Percentiles rank a stretch among this genome's conserved stretches.
Evolutionary conservation across 2,797 vertebrate species (phyloP).

Genomic region (Dicrostonyx torquatus): DNA sequence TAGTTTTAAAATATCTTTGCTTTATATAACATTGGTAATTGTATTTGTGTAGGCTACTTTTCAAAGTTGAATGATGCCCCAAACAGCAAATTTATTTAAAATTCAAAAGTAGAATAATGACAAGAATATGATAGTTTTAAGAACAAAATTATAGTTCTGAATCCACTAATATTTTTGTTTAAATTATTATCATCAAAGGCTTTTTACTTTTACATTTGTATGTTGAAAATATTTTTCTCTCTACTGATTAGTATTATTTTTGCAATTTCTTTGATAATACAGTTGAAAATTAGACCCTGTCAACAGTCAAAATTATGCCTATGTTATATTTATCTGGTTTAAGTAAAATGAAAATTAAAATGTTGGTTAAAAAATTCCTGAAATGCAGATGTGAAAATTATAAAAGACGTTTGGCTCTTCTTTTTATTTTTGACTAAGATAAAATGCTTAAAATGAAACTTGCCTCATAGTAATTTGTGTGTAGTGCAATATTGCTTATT

Average conservation of each 20-base stretch:
- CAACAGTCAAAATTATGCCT: neutral
- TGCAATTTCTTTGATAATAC: neutral
- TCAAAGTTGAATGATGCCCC: neutral
- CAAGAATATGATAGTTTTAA: neutral
- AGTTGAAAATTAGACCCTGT: neutral
- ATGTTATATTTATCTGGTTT: neutral
- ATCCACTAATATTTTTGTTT: neutral
- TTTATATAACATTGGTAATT: neutral
- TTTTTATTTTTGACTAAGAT: neutral
- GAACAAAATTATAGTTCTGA: neutral
- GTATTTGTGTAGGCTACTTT: neutral
- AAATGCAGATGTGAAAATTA: neutral
- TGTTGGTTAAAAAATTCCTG: neutral
- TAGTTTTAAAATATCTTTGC: neutral
- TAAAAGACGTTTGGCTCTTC: neutral
- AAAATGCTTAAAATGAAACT: neutral
- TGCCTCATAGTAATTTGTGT: neutral
- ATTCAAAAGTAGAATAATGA: slow-evolving; percentile 19
- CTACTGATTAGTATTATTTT: slow-evolving; percentile 16
- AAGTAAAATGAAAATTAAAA: neutral
- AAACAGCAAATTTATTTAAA: slow-evolving; percentile 21
- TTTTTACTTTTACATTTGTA: neutral
- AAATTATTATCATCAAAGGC: neutral
- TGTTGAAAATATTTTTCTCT: neutral
- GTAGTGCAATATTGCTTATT: neutral